Evolutionary conservation across 2,113 vertebrate genomes (phyloP).

Genomic region (Microtus montanus): DNA sequence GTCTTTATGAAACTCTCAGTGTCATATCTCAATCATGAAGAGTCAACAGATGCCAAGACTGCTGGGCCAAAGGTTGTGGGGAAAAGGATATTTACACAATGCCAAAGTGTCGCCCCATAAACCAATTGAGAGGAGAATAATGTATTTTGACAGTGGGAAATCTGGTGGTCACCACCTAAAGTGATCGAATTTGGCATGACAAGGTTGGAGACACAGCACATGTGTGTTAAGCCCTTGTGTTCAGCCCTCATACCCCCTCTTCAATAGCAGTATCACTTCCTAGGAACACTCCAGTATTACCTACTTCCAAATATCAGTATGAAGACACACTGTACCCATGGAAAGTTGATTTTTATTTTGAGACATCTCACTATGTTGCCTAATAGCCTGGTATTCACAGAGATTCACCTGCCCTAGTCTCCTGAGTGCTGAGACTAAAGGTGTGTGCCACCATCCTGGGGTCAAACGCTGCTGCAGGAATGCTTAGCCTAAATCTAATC

Average conservation of each 20-base stretch:
- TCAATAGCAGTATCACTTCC: neutral
- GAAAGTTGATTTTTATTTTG: neutral
- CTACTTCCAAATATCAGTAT: neutral
- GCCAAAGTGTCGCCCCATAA: neutral
- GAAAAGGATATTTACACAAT: constrained; percentile 12
- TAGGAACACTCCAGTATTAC: neutral
- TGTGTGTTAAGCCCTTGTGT: neutral
- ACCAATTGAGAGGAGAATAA: neutral
- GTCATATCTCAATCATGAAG: constrained; percentile 2
- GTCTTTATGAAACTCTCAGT: constrained; percentile 1
- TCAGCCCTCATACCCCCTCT: neutral
- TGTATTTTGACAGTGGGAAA: neutral
- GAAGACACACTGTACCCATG: neutral
- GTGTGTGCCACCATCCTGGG: neutral
- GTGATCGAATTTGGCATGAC: neutral
- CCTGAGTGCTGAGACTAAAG: neutral
- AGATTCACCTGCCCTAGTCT: neutral
- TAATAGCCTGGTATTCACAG: neutral
- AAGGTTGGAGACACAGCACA: neutral
- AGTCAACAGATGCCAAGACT: neutral
- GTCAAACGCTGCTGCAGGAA: neutral
- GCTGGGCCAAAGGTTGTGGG: neutral
- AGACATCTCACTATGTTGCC: neutral
- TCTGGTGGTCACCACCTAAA: neutral
- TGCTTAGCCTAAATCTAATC: neutral